These are phyloP conservation scores for Bembecia ichneumoniformis DNA, from an alignment of 2,888 invertebrate genomes.

Conservation along the genomic window DNA sequence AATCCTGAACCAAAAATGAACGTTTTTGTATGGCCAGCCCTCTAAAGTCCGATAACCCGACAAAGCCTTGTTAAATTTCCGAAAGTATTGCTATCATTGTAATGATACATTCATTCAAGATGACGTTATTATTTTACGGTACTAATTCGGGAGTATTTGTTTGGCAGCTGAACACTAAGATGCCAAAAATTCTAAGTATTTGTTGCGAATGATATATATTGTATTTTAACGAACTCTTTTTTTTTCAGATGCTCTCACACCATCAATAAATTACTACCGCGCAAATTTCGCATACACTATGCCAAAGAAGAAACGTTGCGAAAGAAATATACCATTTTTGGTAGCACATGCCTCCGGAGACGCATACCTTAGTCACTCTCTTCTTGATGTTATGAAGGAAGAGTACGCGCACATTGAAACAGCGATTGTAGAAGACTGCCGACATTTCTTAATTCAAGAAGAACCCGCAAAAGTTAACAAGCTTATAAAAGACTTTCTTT, in stretches of 20 bases:
- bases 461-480: slow-evolving; percentile 65
- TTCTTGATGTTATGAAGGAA: slow-evolving; percentile 42
- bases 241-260: slow-evolving; percentile 63
- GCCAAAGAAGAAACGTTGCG: slow-evolving; percentile 26
- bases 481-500: slow-evolving; percentile 58
- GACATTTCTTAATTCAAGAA: slow-evolving; percentile 73
- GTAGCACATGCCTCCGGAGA: slow-evolving; percentile 61
- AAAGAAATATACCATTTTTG: slow-evolving; percentile 51
- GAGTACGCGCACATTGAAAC: slow-evolving; percentile 54
- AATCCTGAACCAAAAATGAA: too few relatives aligned
- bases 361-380: slow-evolving; percentile 27
- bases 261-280: slow-evolving; percentile 72
- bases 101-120: too few relatives aligned
- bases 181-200: too few relatives aligned
- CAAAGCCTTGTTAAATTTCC: too few relatives aligned
- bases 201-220: neutral
- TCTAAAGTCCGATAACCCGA: too few relatives aligned
- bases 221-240: slow-evolving; percentile 2
- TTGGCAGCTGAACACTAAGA: too few relatives aligned
- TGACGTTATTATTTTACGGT: too few relatives aligned
- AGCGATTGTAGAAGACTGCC: slow-evolving; percentile 46
- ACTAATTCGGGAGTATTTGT: too few relatives aligned
- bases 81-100: too few relatives aligned
- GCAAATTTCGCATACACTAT: slow-evolving; percentile 43
- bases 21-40: too few relatives aligned